A percentile compares a stretch with the other conserved stretches of the same genome.
Conservation (phyloP, 1,140 invertebrate species). For the Hylyphantes graminicola region DNA sequence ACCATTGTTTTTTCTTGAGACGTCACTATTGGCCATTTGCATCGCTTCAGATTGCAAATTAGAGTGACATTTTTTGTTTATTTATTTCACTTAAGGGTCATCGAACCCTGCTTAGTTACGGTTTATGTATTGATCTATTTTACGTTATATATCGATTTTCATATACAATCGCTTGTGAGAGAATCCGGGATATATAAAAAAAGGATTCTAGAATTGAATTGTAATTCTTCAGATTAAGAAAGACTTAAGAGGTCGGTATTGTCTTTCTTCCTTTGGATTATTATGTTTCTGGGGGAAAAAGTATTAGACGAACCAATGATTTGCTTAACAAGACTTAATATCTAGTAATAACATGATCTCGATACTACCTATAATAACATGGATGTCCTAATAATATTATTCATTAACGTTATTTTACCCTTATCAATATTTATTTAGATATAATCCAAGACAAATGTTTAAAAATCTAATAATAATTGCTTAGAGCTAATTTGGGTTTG, state of each 20-base stretch:
- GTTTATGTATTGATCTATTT: constrained; percentile 46
- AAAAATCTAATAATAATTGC: too few relatives aligned
- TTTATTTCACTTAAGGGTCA: constrained; percentile 33
- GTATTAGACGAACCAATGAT: background rate
- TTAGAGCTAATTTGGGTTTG: too few relatives aligned
- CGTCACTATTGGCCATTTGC: constrained; percentile 36
- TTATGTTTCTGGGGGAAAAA: background rate
- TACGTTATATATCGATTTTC: background rate
- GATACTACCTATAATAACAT: too few relatives aligned
- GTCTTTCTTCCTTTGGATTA: background rate
- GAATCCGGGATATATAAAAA: background rate
- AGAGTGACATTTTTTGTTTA: background rate
- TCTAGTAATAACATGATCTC: too few relatives aligned
- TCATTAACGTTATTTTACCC: too few relatives aligned
- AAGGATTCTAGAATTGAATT: too few relatives aligned
- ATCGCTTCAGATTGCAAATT: constrained; percentile 29
- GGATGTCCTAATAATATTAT: too few relatives aligned
- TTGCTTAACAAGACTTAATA: background rate
- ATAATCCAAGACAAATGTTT: too few relatives aligned
- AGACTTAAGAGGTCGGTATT: background rate
- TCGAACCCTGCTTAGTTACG: constrained; percentile 46
- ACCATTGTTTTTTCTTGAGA: constrained; percentile 46
- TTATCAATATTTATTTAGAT: too few relatives aligned
- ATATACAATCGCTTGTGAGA: background rate
- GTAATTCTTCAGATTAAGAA: background rate